Conservation (phyloP, 2,797 vertebrate genomes). For the Mormyrus proboscirostris region DNA sequence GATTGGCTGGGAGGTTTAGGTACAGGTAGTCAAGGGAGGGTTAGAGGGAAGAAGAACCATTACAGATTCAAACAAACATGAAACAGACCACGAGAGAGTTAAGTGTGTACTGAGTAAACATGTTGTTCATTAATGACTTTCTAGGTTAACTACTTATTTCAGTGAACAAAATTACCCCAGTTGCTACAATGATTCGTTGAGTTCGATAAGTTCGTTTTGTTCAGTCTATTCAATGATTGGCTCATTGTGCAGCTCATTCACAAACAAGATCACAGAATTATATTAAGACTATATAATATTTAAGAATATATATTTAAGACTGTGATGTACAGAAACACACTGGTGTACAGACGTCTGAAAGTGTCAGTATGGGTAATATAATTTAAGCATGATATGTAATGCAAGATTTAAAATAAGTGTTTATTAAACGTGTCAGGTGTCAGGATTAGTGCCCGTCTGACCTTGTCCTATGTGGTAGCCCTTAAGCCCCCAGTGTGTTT, state of each 20-base stretch:
- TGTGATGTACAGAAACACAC: too few relatives aligned
- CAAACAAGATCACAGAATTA: too few relatives aligned
- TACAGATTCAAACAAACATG: not conserved
- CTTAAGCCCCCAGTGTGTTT: not conserved
- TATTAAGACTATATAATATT: too few relatives aligned
- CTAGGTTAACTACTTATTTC: not conserved
- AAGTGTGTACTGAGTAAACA: not conserved
- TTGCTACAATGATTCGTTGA: too few relatives aligned
- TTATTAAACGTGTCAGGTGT: too few relatives aligned
- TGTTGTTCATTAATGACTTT: not conserved
- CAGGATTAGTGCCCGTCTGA: not conserved
- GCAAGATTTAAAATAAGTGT: too few relatives aligned
- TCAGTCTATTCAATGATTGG: too few relatives aligned
- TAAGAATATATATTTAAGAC: too few relatives aligned
- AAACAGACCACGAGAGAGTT: not conserved
- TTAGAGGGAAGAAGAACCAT: not conserved
- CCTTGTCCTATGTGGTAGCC: not conserved
- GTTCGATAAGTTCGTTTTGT: too few relatives aligned
- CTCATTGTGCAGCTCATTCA: too few relatives aligned
- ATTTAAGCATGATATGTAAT: not conserved
- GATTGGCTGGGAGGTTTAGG: not conserved
- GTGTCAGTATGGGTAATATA: not conserved
- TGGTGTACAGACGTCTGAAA: too few relatives aligned
- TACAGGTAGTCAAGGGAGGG: not conserved
- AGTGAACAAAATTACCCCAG: too few relatives aligned